phyloP scores from a whole-genome alignment of 2,888 invertebrate species.

The Aphodius sticticus region DNA sequence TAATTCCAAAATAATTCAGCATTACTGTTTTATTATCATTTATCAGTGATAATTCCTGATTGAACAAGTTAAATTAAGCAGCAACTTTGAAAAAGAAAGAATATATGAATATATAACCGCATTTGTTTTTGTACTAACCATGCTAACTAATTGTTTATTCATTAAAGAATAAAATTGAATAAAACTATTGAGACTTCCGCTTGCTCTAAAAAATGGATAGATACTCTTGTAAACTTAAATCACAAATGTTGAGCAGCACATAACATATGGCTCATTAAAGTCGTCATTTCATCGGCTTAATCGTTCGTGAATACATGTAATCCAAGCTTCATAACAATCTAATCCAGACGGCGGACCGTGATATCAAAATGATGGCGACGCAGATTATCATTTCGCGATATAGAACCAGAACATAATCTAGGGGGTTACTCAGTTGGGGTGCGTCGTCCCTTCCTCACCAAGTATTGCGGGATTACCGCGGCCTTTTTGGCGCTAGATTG shows the following conservation, averaged over 20 bases:
- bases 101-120: no score
- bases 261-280: not conserved
- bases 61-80: no score
- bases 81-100: no score
- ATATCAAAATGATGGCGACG: constrained; percentile 45
- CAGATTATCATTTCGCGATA: constrained; percentile 42
- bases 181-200: no score
- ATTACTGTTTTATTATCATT: no score
- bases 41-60: no score
- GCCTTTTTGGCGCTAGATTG: constrained; percentile 24
- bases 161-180: no score
- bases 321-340: constrained; percentile 31
- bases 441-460: constrained; percentile 16
- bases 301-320: constrained; percentile 46
- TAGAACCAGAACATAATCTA: constrained; percentile 14
- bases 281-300: constrained; percentile 36
- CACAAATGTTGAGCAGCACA: not conserved
- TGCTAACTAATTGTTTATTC: no score
- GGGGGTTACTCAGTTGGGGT: constrained; percentile 20
- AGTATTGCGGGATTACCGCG: constrained; percentile 31
- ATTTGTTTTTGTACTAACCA: no score
- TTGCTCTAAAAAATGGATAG: no score
- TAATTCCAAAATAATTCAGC: no score
- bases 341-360: constrained; percentile 32
- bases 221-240: no score